Base-by-base conservation (phyloP, 30 jellyfish, hydroid and myxozoan genomes). In the Turritopsis dohrnii region DNA sequence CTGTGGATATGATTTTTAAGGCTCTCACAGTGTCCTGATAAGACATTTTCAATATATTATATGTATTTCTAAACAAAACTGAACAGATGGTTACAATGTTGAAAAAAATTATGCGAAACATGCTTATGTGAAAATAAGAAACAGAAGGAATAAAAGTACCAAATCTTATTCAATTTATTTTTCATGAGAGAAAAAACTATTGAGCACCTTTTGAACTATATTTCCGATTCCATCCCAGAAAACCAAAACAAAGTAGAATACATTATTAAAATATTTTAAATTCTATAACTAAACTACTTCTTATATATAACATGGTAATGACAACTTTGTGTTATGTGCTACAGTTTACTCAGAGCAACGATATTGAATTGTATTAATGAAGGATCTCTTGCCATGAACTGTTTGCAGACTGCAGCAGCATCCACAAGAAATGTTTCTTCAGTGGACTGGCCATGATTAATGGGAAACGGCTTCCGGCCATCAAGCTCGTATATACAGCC, bases 401-500 rank as follows among this genome's bases (percentile, higher is more conserved):
- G 83, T 74, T 87, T 90, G 76, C 97, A 91, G 22, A 77, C 95
- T 8, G 19, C 54, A 17, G 96, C 96, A 21, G 97, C 96, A 87
- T 91, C 97, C 84, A 86, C 77, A 5, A 93, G 66, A 65, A 93
- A 88, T 8, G 88, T 82, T 18, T 53, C 88, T 29, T 75, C 92
- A 23, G 89, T 83, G 1, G 98, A 18, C 52, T 73, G 79, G 24
- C 98, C 98, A 31, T 93, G 98, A 76, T 88, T 88, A 23, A 93
- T 83, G 66, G 98, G 98, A 54, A 93, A 93, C 17, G 83, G 81
- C 72, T 86, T 88, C 21, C 98, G 79, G 8, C 98, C 98, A 83
- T 93, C 98, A 26, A 91, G 79, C 81, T 91, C 97, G 81, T 91
- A 91, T n/a, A 93, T 83, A 29, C 84, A 77, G 20, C 96, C 98